phyloP scores from a whole-genome alignment of 1,140 invertebrate genomes.

The Drosophila mauritiana region DNA sequence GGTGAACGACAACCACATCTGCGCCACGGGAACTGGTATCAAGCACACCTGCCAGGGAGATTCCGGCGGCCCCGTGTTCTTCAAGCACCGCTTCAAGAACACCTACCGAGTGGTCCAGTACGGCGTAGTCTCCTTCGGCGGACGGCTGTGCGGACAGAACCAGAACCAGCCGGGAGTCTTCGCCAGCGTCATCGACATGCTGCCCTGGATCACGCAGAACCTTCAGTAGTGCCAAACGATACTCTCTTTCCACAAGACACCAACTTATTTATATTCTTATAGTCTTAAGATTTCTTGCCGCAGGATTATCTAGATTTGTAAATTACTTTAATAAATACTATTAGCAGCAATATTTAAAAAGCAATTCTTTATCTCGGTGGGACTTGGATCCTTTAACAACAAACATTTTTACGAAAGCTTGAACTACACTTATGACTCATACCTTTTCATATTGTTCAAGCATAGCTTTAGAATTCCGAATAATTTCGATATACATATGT shows the following conservation, averaged over 20 bases:
- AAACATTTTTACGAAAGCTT: too few species aligned
- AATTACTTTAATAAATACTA: constrained; percentile 36
- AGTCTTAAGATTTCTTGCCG: constrained; percentile 51
- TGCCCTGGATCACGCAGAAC: constrained; percentile 81
- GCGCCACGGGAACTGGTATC: constrained; percentile 87
- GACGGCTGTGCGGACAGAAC: constrained; percentile 46
- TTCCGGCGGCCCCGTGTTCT: constrained; percentile 89
- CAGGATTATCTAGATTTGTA: constrained; percentile 41
- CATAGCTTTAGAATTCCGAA: background rate
- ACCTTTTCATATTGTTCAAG: background rate
- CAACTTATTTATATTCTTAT: constrained; percentile 23
- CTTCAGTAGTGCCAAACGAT: constrained; percentile 47
- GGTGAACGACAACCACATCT: constrained; percentile 86
- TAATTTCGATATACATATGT: background rate
- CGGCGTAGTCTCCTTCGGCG: constrained; percentile 69
- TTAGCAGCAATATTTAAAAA: constrained; percentile 26
- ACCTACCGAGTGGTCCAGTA: constrained; percentile 66
- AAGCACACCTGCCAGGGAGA: constrained; percentile 90
- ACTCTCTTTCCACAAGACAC: background rate
- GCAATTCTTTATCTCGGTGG: background rate
- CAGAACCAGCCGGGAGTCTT: constrained; percentile 70
- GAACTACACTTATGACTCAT: background rate
- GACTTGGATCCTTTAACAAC: too few species aligned
- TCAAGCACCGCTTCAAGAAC: constrained; percentile 43
- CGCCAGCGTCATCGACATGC: constrained; percentile 70